These are phyloP conservation scores for Taeniopygia guttata DNA, from an alignment of 2,797 vertebrate genomes.

Conservation along the genomic window DNA sequence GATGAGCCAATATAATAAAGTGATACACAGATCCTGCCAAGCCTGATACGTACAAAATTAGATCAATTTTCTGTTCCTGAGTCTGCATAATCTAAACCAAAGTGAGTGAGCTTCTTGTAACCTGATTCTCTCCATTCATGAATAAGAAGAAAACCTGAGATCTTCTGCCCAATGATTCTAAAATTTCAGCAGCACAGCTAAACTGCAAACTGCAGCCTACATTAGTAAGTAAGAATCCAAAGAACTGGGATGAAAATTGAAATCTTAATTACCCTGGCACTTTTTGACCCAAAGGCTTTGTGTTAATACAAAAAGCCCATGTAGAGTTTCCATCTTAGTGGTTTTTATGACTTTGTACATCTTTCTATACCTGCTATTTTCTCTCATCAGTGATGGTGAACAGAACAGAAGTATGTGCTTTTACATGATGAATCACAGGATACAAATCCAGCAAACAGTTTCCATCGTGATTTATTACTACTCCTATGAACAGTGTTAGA, in stretches of 20 bases:
- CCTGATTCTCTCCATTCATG: not conserved
- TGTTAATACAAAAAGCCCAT: not conserved
- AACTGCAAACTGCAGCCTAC: not conserved
- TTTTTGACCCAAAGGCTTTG: not conserved
- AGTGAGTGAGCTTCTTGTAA: not conserved
- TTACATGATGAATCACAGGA: conserved; percentile 26
- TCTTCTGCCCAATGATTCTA: not conserved
- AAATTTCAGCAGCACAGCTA: not conserved
- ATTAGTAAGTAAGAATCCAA: not conserved
- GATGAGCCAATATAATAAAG: not conserved
- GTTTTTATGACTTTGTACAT: conserved; percentile 7
- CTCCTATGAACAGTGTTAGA: conserved; percentile 34
- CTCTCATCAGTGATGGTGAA: conserved; percentile 45
- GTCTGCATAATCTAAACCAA: not conserved
- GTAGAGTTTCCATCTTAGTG: not conserved
- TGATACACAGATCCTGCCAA: not conserved
- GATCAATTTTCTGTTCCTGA: not conserved
- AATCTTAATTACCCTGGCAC: not conserved
- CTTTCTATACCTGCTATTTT: conserved; percentile 47
- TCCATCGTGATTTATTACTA: conserved; percentile 25
- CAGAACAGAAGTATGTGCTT: conserved; percentile 28
- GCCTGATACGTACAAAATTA: not conserved
- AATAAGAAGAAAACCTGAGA: not conserved
- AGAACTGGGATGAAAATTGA: not conserved
- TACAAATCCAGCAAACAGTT: conserved; percentile 30